Evolutionary conservation across 2,113 vertebrate species (phyloP).

Genomic region (Capricornis sumatraensis): DNA sequence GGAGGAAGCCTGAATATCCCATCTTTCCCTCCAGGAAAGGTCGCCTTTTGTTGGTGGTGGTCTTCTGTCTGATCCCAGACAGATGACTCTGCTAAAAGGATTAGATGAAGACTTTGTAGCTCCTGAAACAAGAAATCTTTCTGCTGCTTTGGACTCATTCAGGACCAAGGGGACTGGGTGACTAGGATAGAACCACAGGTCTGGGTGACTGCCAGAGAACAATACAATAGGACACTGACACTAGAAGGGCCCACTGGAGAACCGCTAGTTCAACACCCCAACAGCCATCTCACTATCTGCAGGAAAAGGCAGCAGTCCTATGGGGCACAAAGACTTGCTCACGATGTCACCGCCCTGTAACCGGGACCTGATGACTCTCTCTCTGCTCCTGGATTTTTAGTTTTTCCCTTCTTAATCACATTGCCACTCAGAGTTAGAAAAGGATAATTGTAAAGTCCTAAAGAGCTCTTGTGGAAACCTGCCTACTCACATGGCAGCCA

Average conservation of each 20-base stretch:
- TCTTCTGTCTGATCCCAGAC: not conserved
- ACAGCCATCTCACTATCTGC: not conserved
- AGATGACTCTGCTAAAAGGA: not conserved
- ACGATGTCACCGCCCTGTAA: not conserved
- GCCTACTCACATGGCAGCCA: not conserved
- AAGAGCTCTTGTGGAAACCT: not conserved
- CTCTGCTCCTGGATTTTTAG: not conserved
- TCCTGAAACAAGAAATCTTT: not conserved
- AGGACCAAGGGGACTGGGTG: not conserved
- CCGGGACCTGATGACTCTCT: not conserved
- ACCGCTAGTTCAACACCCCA: not conserved
- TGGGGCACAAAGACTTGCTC: not conserved
- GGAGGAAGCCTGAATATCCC: not conserved
- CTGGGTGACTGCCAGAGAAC: not conserved
- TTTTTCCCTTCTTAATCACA: not conserved
- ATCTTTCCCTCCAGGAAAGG: constrained; percentile 15
- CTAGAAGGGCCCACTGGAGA: not conserved
- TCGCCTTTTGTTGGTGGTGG: not conserved
- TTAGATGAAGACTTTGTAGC: not conserved
- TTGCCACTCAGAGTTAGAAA: not conserved
- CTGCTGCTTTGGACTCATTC: not conserved
- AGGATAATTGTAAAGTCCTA: not conserved
- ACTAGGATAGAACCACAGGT: not conserved
- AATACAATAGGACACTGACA: not conserved
- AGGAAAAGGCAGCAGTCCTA: not conserved